Base-by-base conservation (phyloP, 2,888 invertebrate genomes). In the Nyleta sp. region DNA sequence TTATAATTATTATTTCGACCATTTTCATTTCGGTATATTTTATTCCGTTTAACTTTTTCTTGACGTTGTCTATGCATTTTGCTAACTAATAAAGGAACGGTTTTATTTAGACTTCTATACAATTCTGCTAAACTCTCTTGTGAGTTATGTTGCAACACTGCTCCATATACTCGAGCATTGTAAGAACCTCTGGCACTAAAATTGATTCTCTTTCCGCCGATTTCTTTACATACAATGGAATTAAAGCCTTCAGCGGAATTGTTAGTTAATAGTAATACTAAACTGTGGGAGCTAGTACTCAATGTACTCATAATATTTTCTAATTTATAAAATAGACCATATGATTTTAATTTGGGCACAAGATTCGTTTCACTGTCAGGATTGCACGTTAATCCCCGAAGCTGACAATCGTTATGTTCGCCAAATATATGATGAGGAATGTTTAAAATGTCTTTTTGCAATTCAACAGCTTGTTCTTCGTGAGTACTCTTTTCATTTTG, bases 381-480 rank as follows among this genome's bases (percentile, higher is more conserved):
- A 15, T 20, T 42, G 17, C 42, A 42, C 1, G 7, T 22, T n/a
- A 46, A 38, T 40, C 50, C 57, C n/a, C 48, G 64, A 38, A 38
- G 44, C 20, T 38, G 78, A 81, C 80, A 79, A 8, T 40, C 4
- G 10, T 57, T 33, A 44, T 75, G 79, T n/a, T 71, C 60, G 8
- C 75, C 79, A 64, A 76, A 67, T 13, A 72, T 60, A 46, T 79
- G 79, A 3, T 28, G 15, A 1, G 65, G 18, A 10, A 60, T 59
- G 55, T 81, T 80, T 13, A 67, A 20, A 15, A 82, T 67, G 46
- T 82, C 82, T 13, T 52, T 31, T 46, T 64, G 62, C 42, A 80
- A 28, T 67, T 64, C 28, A 20, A 17, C 28, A 20, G 35, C 48
- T 48, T 48, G 65, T 20, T 8, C 10, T 50, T 46, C 18, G 44